Evolutionary conservation across 2,113 vertebrate genomes (phyloP), one percentile per base, ranked within the genome.

Genomic region (Cardinalis cardinalis): DNA sequence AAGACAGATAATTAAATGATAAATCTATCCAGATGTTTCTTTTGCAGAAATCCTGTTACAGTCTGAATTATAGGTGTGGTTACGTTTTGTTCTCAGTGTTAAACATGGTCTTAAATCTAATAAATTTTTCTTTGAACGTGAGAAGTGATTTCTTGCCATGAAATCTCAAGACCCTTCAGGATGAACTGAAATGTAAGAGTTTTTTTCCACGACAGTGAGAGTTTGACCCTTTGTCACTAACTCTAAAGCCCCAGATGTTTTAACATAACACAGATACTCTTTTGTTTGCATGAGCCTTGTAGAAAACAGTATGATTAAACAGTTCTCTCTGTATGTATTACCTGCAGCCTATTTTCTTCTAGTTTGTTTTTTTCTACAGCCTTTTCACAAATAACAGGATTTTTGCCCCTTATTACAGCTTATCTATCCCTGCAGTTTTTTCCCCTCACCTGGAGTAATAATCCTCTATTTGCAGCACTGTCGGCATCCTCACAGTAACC

Each of bases 391-490:
- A 68, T 72, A 92, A 51, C 32, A 49, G 73, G 55, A 87, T 91
- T 70, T 96, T 90, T 79, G 56, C 53, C 32, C 40, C 34, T 88
- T 91, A 70, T 86, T 89, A 36, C 61, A 93, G 46, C 44, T 92
- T 84, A 93, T 91, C 68, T 92, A 3, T 68, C 72, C 44, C 75
- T 89, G 34, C 73, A 84, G 34, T 71, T 93, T 92, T 90, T 83
- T 52, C 12, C 46, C n/a, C 58, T 90, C 82, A 93, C 73, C 70
- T 89, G 38, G 46, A 75, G 56, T 85, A 89, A 79, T 93, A 95
- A 92, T 95, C 60, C 56, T 86, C 88, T 90, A 40, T 89, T 90
- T 96, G 61, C 74, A 66, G 73, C 52, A 41, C 59, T 68, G 82
- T 93, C 87, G 95, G 78, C 70, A 68, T 93, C 69, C 76, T 78